Evolutionary conservation across 2,797 vertebrate genomes (phyloP), one percentile per base, ranked within the genome.

Genomic region (Notolabrus celidotus): DNA sequence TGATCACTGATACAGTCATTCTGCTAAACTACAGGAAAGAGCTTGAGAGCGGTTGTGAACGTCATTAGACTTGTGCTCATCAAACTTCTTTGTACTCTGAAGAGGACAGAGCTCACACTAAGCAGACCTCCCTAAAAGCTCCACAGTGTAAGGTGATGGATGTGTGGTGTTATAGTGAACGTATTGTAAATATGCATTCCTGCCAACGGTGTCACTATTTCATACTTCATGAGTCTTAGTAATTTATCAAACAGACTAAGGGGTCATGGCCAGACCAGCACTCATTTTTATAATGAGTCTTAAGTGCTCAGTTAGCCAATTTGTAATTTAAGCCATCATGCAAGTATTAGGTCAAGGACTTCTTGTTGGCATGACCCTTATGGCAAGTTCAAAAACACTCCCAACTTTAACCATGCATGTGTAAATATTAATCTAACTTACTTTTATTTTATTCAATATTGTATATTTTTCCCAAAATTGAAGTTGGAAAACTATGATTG

Each of bases 1-100:
- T 83, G 67, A 83, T 88, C 85, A 78, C 71, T 81, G 83, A 87
- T 89, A 85, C 51, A 78, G 79, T 92, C 70, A 78, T 84, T 86
- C 65, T 80, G 65, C 62, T 86, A 82, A 79, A 85, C 78, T 87
- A 88, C 74, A 80, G 80, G 83, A 57, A 83, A 70, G 64, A 79
- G 70, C 42, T 82, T 51, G 68, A 77, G 67, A 74, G 67, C 41
- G 60, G 59, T 61, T 59, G 53, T 63, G 74, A 51, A 84, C 58
- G 77, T 86, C 82, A 74, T 86, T 64, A 62, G 75, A 50, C 74
- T 55, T 62, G 65, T 45, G 60, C 60, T 76, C 80, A 77, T 70
- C 34, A 22, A 74, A 83, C 69, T 71, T 65, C 31, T 71, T 79
- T 81, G 60, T 61, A 41, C 78, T 82, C 56, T 74, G 31, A 71